Conservation (phyloP, 2,113 vertebrate genomes). For the Herpetotheres cachinnans region DNA sequence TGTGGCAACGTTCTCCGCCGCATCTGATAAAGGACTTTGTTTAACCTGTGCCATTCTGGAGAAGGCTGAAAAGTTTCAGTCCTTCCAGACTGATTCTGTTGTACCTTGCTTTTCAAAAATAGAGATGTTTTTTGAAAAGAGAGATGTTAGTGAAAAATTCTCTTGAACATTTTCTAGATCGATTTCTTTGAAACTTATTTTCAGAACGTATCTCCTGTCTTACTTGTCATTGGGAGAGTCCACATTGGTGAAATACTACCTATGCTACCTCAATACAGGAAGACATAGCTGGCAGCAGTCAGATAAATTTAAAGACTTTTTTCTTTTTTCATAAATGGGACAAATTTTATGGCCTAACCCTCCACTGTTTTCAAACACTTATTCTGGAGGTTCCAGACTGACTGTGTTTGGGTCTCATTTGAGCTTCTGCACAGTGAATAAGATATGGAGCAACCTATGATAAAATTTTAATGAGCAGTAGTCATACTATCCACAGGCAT, state of each 20-base stretch:
- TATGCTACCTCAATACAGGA: background rate
- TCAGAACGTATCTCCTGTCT: background rate
- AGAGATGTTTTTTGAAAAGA: background rate
- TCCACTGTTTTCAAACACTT: background rate
- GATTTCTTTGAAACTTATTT: conserved; percentile 23
- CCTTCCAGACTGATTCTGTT: background rate
- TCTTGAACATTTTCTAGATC: background rate
- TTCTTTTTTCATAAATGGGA: background rate
- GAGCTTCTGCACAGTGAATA: background rate
- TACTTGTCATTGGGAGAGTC: background rate
- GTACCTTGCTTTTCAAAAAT: background rate
- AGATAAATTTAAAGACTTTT: background rate
- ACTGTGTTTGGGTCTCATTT: background rate
- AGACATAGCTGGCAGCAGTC: background rate
- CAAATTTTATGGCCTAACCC: background rate
- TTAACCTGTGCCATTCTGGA: background rate
- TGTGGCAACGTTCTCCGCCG: too few species aligned
- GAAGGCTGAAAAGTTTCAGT: background rate
- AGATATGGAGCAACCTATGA: background rate
- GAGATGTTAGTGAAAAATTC: background rate
- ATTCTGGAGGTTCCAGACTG: background rate
- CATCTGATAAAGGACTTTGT: background rate
- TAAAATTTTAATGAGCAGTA: conserved; percentile 59
- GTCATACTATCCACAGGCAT: conserved; percentile 37
- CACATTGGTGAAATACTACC: background rate